phyloP scores from a whole-genome alignment of 1,140 invertebrate genomes.

The Apolygus lucorum region DNA sequence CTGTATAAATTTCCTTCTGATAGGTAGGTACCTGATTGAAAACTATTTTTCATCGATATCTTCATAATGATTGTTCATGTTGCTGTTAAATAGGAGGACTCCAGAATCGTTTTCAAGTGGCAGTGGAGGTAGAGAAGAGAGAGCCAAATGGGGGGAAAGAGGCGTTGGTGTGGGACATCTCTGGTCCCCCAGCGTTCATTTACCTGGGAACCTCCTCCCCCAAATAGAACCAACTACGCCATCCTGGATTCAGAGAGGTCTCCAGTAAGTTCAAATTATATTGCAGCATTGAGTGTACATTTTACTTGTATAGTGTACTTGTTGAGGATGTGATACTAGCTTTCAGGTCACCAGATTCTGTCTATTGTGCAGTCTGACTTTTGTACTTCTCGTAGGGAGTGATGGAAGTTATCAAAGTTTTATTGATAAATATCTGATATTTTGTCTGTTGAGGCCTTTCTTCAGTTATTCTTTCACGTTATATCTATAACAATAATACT shows the following conservation, averaged over 20 bases:
- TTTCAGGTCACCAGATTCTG: no score
- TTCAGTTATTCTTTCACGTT: neutral
- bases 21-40: no score
- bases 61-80: no score
- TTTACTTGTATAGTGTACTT: no score
- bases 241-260: constrained; percentile 38
- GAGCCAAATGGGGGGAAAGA: constrained; percentile 56
- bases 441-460: neutral
- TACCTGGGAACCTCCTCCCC: constrained; percentile 37
- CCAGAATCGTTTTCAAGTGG: constrained; percentile 38
- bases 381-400: no score
- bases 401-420: no score
- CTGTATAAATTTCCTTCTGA: no score
- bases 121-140: constrained; percentile 43
- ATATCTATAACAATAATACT: neutral
- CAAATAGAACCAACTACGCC: constrained; percentile 35
- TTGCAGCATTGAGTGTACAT: neutral
- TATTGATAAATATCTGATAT: no score
- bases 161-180: constrained; percentile 52
- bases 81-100: constrained; percentile 27
- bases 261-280: constrained; percentile 27
- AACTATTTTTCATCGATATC: no score
- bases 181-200: constrained; percentile 45
- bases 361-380: no score
- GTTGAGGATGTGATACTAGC: no score